Evolutionary conservation across 2,797 vertebrate genomes (phyloP).

Genomic region (Gadopsis marmoratus): DNA sequence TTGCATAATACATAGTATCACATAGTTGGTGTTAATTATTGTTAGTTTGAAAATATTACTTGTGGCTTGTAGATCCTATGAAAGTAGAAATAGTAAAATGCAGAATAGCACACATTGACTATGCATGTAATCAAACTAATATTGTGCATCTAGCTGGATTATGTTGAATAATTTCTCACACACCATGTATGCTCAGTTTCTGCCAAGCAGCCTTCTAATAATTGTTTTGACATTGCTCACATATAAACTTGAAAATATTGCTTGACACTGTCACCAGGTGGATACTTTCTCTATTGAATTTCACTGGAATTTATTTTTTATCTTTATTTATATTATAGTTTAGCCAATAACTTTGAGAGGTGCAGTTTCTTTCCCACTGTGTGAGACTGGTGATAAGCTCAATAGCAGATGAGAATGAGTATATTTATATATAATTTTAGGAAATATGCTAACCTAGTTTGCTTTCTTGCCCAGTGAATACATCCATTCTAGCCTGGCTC

Average conservation of each 20-base stretch:
- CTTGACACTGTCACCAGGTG: neutral
- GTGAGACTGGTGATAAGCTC: neutral
- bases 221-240: neutral
- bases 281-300: neutral
- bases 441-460: neutral
- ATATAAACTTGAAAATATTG: neutral
- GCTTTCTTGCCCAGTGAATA: neutral
- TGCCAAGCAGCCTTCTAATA: neutral
- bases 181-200: neutral
- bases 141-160: conserved; percentile 10
- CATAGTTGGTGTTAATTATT: neutral
- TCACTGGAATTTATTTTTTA: neutral
- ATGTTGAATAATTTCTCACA: neutral
- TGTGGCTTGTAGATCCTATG: neutral
- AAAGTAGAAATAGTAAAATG: neutral
- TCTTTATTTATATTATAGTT: neutral
- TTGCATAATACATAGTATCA: neutral
- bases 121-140: neutral
- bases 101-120: neutral
- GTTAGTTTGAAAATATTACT: neutral
- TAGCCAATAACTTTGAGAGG: neutral
- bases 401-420: neutral
- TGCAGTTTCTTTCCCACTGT: neutral
- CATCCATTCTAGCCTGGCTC: neutral
- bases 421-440: neutral